Conservation (phyloP, 2,797 vertebrate genomes). For the Luscinia megarhynchos region DNA sequence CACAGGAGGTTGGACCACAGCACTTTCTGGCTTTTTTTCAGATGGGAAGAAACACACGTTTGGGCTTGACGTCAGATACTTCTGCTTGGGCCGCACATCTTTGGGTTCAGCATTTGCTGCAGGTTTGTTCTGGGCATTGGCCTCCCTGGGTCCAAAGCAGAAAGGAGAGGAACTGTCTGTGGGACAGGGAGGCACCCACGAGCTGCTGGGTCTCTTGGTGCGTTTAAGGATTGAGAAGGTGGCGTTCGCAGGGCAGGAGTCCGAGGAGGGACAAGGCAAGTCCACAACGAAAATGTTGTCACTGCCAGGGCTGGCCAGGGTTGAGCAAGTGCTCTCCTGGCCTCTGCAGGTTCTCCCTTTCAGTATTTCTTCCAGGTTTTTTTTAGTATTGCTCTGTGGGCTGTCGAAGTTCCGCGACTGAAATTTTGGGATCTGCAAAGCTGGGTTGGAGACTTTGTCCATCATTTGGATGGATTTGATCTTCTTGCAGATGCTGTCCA, state of each 20-base stretch:
- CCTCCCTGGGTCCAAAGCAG: conserved; percentile 51
- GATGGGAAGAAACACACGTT: conserved; percentile 74
- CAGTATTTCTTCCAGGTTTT: conserved; percentile 83
- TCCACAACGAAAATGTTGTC: neutral
- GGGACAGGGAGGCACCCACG: neutral
- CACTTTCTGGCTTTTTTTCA: conserved; percentile 44
- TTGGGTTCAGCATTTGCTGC: neutral
- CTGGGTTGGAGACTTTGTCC: conserved; percentile 80
- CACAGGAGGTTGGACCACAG: conserved; percentile 72
- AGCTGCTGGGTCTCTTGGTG: conserved; percentile 26
- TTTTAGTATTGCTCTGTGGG: conserved; percentile 78
- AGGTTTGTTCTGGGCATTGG: conserved; percentile 55
- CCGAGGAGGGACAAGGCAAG: neutral
- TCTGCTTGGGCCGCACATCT: neutral
- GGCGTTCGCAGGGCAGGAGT: neutral
- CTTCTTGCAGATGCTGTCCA: conserved; percentile 92
- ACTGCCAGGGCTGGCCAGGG: neutral
- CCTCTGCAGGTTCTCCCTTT: conserved; percentile 77
- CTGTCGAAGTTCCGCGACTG: conserved; percentile 84
- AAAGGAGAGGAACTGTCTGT: conserved; percentile 68
- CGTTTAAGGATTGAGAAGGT: neutral
- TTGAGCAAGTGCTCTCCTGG: neutral
- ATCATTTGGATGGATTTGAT: conserved; percentile 87
- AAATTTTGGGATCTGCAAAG: conserved; percentile 86
- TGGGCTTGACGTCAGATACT: conserved; percentile 32